phyloP scores from a whole-genome alignment of 2,888 invertebrate genomes.

The Diarsia mendica region DNA sequence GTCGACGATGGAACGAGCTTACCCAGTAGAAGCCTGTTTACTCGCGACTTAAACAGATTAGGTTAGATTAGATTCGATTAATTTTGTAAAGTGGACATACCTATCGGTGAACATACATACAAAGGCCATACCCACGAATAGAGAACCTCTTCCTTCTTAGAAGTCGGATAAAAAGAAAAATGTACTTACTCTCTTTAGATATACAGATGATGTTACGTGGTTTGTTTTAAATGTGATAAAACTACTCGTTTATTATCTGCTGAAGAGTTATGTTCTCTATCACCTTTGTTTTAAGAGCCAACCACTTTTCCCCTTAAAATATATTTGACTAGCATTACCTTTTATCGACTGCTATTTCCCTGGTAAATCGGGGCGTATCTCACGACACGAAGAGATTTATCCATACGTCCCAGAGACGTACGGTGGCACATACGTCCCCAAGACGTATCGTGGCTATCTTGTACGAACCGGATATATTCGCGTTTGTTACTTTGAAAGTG shows the following conservation, averaged over 20 bases:
- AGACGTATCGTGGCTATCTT: slow-evolving; percentile 29
- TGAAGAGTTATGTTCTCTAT: background rate
- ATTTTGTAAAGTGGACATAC: no score
- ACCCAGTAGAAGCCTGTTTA: no score
- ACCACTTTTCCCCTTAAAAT: background rate
- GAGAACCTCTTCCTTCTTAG: no score
- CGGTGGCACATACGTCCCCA: background rate
- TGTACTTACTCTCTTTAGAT: no score
- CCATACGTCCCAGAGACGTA: slow-evolving; percentile 10
- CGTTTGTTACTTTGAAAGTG: background rate
- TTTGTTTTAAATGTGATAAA: background rate
- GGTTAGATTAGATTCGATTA: no score
- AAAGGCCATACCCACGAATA: no score
- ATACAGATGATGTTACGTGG: no score
- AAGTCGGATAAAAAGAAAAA: no score
- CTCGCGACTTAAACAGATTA: no score
- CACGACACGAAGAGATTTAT: slow-evolving; percentile 33
- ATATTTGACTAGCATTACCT: slow-evolving; percentile 27
- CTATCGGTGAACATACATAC: no score
- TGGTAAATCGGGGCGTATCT: slow-evolving; percentile 30
- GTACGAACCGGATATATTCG: background rate
- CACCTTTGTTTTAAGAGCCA: background rate
- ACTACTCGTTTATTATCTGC: background rate
- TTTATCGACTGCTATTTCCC: slow-evolving; percentile 38
- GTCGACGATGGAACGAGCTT: no score